Evolutionary conservation across 35 echinoderm and acorn worm genomes (phyloP).

Genomic region (Lytechinus pictus): DNA sequence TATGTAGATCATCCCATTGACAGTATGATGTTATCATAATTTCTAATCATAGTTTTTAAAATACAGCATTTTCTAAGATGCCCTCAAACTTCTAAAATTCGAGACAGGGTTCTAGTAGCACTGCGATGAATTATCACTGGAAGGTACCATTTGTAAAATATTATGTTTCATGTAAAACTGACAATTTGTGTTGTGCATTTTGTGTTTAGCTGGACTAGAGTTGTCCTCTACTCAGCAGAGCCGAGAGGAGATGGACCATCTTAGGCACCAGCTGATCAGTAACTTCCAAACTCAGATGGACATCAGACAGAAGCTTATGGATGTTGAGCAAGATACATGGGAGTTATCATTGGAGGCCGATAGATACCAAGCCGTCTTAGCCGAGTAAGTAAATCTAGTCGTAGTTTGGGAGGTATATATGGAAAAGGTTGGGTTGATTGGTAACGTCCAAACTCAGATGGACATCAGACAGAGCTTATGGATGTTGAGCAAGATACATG

Average conservation of each 20-base stretch:
- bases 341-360: conserved; percentile 75
- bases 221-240: conserved; percentile 11
- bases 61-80: too few species aligned
- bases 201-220: neutral
- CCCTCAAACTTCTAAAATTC: too few species aligned
- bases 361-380: conserved; percentile 73
- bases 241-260: conserved; percentile 84
- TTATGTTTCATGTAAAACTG: too few species aligned
- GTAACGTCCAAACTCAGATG: conserved; percentile 89
- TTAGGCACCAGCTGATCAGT: conserved; percentile 81
- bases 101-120: too few species aligned
- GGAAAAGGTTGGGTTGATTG: too few species aligned
- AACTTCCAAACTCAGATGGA: conserved; percentile 92
- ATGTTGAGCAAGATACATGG: conserved; percentile 87
- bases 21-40: too few species aligned
- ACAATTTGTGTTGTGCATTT: neutral
- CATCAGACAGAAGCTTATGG: conserved; percentile 86
- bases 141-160: too few species aligned
- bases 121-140: too few species aligned
- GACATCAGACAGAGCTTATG: conserved; percentile 87
- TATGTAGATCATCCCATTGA: too few species aligned
- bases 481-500: conserved; percentile 85
- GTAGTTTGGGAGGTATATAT: too few species aligned
- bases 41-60: too few species aligned
- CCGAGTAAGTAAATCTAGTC: conserved; percentile 90